phyloP scores from a whole-genome alignment of 2,113 vertebrate species.

The Mungos mungo region DNA sequence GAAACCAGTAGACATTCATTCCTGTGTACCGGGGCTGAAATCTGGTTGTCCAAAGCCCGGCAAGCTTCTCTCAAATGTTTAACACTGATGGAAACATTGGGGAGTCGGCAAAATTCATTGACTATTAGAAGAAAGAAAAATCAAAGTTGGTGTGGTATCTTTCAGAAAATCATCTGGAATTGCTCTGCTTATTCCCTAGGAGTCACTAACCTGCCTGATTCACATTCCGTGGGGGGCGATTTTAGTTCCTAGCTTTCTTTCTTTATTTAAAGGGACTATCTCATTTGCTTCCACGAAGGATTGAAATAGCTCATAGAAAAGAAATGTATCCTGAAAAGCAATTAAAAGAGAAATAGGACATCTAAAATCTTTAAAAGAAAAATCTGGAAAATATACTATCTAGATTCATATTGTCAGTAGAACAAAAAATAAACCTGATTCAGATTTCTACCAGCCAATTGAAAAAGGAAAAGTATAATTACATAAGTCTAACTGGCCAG shows the following conservation, averaged over 20 bases:
- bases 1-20: neutral
- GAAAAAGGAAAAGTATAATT: neutral
- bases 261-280: neutral
- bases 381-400: neutral
- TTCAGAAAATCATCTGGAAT: neutral
- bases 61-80: neutral
- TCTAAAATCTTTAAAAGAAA: neutral
- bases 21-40: neutral
- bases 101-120: neutral
- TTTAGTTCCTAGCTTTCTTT: neutral
- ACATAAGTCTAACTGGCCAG: neutral
- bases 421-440: conserved; percentile 6
- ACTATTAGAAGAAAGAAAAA: neutral
- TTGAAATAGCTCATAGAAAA: neutral
- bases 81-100: neutral
- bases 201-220: neutral
- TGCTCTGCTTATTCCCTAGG: neutral
- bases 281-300: neutral
- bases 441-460: neutral
- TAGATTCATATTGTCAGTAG: neutral
- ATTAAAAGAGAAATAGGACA: neutral
- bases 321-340: neutral
- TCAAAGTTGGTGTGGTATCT: neutral
- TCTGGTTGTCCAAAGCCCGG: neutral
- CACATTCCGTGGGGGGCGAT: neutral